A percentile compares a stretch with the other conserved stretches of the same genome.
Conservation (phyloP, 1,140 invertebrate species). For the Pemphigus obesinymphae region DNA sequence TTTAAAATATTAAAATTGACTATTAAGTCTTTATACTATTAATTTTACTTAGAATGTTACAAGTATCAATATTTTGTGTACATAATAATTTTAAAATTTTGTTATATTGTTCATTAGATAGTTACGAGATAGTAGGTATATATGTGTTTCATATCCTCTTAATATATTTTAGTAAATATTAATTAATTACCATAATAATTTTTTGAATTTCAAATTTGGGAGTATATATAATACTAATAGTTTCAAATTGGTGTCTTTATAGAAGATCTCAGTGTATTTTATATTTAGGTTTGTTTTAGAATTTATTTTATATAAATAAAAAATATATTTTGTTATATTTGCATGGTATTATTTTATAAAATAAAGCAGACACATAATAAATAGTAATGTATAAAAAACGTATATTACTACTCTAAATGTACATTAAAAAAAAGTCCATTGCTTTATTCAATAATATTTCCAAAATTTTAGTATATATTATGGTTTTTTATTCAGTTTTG, state of each 20-base stretch:
- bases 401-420: background rate
- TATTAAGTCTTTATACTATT: no score
- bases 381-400: background rate
- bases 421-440: background rate
- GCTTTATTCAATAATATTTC: background rate
- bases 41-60: no score
- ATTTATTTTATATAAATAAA: background rate
- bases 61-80: no score
- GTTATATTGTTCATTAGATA: no score
- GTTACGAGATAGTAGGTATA: no score
- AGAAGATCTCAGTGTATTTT: background rate
- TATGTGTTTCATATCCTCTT: no score
- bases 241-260: background rate
- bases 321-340: background rate
- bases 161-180: no score
- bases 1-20: no score
- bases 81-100: no score
- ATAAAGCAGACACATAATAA: background rate
- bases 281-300: background rate
- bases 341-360: slow-evolving; percentile 2
- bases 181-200: background rate
- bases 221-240: no score
- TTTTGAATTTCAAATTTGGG: background rate
- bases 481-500: background rate
- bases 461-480: background rate